phyloP scores from a whole-genome alignment of 2,888 invertebrate species.

The Calliphora vomitoria region DNA sequence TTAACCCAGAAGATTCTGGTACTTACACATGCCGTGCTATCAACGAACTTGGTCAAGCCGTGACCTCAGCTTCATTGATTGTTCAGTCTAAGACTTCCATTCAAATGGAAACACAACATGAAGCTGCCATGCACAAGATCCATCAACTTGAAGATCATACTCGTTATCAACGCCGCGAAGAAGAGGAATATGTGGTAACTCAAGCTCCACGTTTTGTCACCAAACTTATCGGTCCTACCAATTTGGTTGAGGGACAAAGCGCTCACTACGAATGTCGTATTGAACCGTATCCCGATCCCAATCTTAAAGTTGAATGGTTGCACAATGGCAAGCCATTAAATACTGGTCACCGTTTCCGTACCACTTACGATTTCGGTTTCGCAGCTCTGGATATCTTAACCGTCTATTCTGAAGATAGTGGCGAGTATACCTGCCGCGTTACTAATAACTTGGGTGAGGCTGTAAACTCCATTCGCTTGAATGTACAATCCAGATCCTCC shows the following conservation, averaged over 20 bases:
- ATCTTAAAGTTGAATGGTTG: slow-evolving; percentile 96
- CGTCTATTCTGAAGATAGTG: slow-evolving; percentile 97
- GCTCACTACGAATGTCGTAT: slow-evolving; percentile 97
- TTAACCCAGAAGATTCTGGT: slow-evolving; percentile 97
- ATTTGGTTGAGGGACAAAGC: slow-evolving; percentile 93
- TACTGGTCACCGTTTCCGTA: slow-evolving; percentile 95
- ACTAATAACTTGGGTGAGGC: slow-evolving; percentile 94
- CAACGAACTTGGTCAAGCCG: slow-evolving; percentile 97
- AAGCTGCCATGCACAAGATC: slow-evolving; percentile 94
- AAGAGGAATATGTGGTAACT: slow-evolving; percentile 91
- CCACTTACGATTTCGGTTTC: slow-evolving; percentile 98
- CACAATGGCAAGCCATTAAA: slow-evolving; percentile 95
- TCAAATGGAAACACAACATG: slow-evolving; percentile 94
- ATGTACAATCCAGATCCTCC: slow-evolving; percentile 92
- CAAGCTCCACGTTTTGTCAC: slow-evolving; percentile 94
- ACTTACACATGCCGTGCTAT: slow-evolving; percentile 97
- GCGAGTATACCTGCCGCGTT: slow-evolving; percentile 95
- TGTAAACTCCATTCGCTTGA: slow-evolving; percentile 91
- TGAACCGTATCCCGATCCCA: slow-evolving; percentile 95
- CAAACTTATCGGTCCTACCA: slow-evolving; percentile 93
- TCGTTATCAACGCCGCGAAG: slow-evolving; percentile 92
- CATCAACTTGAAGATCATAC: slow-evolving; percentile 93
- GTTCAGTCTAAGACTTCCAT: slow-evolving; percentile 95
- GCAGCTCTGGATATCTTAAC: slow-evolving; percentile 97
- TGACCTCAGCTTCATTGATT: slow-evolving; percentile 95